These are phyloP conservation scores for Petroica traversi DNA, from an alignment of 2,113 vertebrate genomes.

Conservation along the genomic window DNA sequence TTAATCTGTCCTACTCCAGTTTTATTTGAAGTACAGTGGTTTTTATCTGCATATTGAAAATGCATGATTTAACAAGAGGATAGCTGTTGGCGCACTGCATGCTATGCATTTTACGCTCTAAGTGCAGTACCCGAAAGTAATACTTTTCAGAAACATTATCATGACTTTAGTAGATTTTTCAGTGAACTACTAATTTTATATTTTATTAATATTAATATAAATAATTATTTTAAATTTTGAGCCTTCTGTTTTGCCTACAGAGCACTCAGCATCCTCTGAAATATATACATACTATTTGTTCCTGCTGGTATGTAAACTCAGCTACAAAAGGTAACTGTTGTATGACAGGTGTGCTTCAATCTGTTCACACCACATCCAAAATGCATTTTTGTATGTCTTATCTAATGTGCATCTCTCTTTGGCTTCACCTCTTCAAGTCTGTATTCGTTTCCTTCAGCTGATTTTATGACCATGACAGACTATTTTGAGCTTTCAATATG, in stretches of 20 bases:
- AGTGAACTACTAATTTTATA: not conserved
- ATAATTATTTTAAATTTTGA: not conserved
- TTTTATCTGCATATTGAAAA: not conserved
- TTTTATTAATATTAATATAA: not conserved
- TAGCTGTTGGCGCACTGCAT: not conserved
- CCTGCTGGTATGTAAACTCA: not conserved
- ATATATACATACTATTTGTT: not conserved
- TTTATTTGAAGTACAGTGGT: not conserved
- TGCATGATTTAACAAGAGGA: not conserved
- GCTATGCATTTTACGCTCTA: not conserved
- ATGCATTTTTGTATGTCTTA: not conserved
- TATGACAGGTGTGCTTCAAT: not conserved
- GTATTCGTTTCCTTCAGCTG: not conserved
- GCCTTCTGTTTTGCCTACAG: not conserved
- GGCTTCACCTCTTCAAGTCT: not conserved
- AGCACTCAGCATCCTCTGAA: not conserved
- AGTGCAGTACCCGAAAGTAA: not conserved
- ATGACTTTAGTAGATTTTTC: not conserved
- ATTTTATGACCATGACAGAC: not conserved
- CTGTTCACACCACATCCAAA: not conserved
- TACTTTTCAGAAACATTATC: not conserved
- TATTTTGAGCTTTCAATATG: not conserved
- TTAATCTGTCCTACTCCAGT: not conserved
- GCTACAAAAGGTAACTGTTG: not conserved
- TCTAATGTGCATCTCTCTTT: not conserved